These are phyloP conservation scores for Chondrilla cf. caribensis DNA, from an alignment of 37 sponge, comb jelly and placozoan species.

Conservation along the genomic window DNA sequence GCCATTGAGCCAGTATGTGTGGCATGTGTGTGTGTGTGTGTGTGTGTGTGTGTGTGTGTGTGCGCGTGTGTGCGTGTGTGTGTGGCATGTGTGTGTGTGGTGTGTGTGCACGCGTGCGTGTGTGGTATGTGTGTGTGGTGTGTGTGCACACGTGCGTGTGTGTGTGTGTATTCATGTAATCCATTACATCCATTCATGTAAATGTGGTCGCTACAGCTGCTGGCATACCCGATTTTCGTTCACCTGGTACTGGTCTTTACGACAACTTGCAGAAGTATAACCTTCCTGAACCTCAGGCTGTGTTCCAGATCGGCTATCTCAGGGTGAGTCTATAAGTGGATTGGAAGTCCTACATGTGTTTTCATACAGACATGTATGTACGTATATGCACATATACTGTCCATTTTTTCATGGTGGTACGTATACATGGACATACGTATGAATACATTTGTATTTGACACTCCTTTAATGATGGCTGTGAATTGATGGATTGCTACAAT, in stretches of 20 bases:
- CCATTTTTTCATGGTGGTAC: neutral
- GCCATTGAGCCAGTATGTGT: too few relatives aligned
- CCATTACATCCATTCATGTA: neutral
- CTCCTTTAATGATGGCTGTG: too few relatives aligned
- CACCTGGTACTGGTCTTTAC: conserved; percentile 93
- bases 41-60: too few relatives aligned
- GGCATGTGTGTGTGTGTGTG: too few relatives aligned
- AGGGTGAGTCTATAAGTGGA: conserved; percentile 8
- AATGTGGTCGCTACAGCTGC: conserved; percentile 60
- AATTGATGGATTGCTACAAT: too few relatives aligned
- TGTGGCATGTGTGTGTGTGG: too few relatives aligned
- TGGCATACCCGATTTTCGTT: conserved; percentile 96
- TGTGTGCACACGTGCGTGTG: neutral
- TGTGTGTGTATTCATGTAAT: neutral
- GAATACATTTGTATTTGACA: neutral
- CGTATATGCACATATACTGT: neutral
- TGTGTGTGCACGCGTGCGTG: too few relatives aligned
- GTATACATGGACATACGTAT: neutral
- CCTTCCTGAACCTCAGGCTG: conserved; percentile 81
- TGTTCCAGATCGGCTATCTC: conserved; percentile 92
- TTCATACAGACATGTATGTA: neutral
- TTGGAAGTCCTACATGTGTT: neutral
- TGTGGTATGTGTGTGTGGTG: conserved; percentile 8
- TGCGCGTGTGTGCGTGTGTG: too few relatives aligned
- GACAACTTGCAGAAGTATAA: conserved; percentile 91